Evolutionary conservation across 2,113 vertebrate genomes (phyloP), one percentile per base, ranked within the genome.

Genomic region (Protomyctophum bolini): DNA sequence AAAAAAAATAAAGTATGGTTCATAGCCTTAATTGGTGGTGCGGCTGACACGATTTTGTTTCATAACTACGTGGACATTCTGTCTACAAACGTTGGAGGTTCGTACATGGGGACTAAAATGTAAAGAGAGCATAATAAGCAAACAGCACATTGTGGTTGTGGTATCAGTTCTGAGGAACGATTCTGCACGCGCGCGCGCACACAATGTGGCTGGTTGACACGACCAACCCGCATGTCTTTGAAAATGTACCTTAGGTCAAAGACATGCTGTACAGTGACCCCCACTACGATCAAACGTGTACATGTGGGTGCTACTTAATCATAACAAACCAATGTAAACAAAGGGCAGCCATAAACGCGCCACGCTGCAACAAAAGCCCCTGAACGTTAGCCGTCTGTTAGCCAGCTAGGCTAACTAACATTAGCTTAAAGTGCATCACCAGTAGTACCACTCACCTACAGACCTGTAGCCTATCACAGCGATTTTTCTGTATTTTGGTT

Each of bases 401-500:
- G 87, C 87, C 15, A 33, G 74, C 51, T 68, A 55, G 11, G 74
- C 51, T 68, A 55, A 9, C 74, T 61, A 58, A 10, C 28, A 54
- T 46, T 75, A 68, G 66, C 58, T 57, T 21, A 21, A 62, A 29
- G 55, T 41, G 65, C 75, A 70, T 64, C 65, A 73, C 74, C 51
- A 73, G 14, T 54, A 69, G 41, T 54, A 56, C 55, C 85, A 92
- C 93, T 94, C 79, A 94, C 93, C 92, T 76, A 94, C 93, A 78
- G 93, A 94, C 71, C 93, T 88, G 89, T 94, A 94, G 62, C 93
- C 93, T 79, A 94, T 87, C 50, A 94, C 92, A 51, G 92, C 93
- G 62, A 94, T 94, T 83, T 94, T 94, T 83, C 93, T 89, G 74
- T 89, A 86, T 79, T 94, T 94, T 12, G 92, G 92, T 75, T 93